Evolutionary conservation across 1,140 invertebrate genomes (phyloP).

Genomic region (Drosophila triauraria): DNA sequence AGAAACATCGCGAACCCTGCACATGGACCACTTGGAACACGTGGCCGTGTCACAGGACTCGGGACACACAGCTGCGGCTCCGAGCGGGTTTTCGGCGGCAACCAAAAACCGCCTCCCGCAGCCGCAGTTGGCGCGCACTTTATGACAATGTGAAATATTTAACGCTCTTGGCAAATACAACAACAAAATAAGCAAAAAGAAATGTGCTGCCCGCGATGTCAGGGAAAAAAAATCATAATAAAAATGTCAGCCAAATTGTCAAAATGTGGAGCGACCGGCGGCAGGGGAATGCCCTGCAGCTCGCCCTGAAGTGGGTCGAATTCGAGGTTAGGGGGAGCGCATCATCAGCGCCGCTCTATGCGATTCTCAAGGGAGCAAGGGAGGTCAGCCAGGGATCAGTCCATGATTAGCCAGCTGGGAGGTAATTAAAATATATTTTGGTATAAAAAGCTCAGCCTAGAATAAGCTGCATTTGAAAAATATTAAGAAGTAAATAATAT

Average conservation of each 20-base stretch:
- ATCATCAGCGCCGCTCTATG: constrained; percentile 12
- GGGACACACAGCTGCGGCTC: constrained; percentile 32
- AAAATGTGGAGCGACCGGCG: constrained; percentile 51
- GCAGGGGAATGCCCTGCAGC: constrained; percentile 28
- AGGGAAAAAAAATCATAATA: constrained; percentile 53
- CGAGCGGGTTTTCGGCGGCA: constrained; percentile 9
- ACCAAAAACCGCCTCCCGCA: constrained; percentile 24
- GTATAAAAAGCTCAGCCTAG: not conserved
- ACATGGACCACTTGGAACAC: constrained; percentile 46
- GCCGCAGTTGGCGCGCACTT: constrained; percentile 65
- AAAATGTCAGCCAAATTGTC: constrained; percentile 77
- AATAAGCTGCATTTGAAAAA: not conserved
- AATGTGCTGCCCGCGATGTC: constrained; percentile 30
- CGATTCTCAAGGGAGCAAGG: constrained; percentile 15
- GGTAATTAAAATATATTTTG: constrained; percentile 2
- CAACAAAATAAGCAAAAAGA: constrained; percentile 29
- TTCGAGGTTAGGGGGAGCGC: constrained; percentile 19
- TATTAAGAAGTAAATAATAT: not conserved
- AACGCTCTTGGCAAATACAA: constrained; percentile 55
- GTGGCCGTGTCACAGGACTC: constrained; percentile 56
- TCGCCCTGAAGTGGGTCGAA: constrained; percentile 16
- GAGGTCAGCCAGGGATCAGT: constrained; percentile 11
- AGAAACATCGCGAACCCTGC: constrained; percentile 34
- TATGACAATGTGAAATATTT: constrained; percentile 81
- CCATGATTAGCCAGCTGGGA: not conserved